phyloP scores from a whole-genome alignment of 2,113 vertebrate species.

The Isurus oxyrinchus region DNA sequence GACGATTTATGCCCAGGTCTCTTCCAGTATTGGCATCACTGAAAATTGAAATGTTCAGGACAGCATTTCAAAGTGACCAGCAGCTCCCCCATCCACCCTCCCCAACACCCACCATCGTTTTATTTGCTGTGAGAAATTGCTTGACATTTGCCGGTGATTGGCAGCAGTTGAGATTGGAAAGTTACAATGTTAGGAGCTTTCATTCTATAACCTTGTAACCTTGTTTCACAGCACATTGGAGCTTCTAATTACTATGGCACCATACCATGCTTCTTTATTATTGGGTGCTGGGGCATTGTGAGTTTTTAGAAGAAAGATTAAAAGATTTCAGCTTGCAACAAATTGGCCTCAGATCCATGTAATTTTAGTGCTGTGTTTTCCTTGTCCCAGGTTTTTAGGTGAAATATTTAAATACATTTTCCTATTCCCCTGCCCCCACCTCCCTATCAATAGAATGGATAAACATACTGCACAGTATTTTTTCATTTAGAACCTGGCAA shows the following conservation, averaged over 20 bases:
- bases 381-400: background rate
- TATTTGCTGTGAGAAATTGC: background rate
- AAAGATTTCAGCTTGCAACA: background rate
- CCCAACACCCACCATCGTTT: background rate
- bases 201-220: background rate
- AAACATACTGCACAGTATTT: background rate
- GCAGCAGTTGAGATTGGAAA: background rate
- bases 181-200: background rate
- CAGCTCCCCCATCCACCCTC: too few relatives aligned
- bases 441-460: background rate
- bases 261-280: background rate
- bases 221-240: background rate
- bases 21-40: background rate
- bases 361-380: background rate
- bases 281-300: background rate
- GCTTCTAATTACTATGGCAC: background rate
- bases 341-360: background rate
- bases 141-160: background rate
- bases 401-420: background rate
- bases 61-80: background rate
- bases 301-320: background rate
- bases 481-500: background rate
- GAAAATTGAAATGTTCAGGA: background rate
- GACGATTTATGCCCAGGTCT: background rate
- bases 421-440: background rate